Evolutionary conservation across 92 coral and sea anemone genomes (phyloP), one percentile per base, ranked within the genome.

Genomic region (Muricea muricata): DNA sequence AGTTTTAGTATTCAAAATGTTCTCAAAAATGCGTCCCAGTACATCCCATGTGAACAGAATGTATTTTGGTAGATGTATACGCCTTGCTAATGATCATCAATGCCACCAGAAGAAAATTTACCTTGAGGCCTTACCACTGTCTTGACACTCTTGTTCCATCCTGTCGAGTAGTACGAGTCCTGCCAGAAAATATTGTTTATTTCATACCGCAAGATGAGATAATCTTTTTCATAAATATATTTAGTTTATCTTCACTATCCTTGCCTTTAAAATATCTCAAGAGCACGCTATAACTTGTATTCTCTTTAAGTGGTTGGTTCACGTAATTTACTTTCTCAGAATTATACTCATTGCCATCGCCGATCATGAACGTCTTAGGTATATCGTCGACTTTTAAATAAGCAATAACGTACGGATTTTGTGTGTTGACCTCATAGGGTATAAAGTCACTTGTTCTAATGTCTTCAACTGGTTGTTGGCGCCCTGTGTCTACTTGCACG

Each of bases 391-490:
- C 3, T 54, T 20, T 75, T 14, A 75, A 75, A 47, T n/a, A 54
- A 48, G 80, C 80, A 50, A 66, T 75, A 12, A 75, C 39, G 24
- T 75, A 75, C 17, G 80, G 65, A 28, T 33, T 66, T 30, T 13
- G 34, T 63, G 70, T 28, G 70, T 28, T 63, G 28, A 18, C 5
- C 15, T 29, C 2, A 20, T 28, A 32, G 30, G 35, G 35, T 26
- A 28, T 63, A 0, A 63, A 1, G 3, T 63, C 70, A 21, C 37
- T 63, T 26, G 70, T 63, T 26, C 23, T 26, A 18, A 63, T 1
- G 17, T 30, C 37, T 63, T 63, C 70, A 24, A 35, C 30, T 63
- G 37, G 21, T 28, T 2, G 13, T 0, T 10, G 70, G 30, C 21
- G 13, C 0, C n/a, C 30, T 10, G 70, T 11, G 30, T 18, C 35